These are phyloP conservation scores for Notechis scutatus DNA, from an alignment of 2,113 vertebrate species.

Conservation along the genomic window DNA sequence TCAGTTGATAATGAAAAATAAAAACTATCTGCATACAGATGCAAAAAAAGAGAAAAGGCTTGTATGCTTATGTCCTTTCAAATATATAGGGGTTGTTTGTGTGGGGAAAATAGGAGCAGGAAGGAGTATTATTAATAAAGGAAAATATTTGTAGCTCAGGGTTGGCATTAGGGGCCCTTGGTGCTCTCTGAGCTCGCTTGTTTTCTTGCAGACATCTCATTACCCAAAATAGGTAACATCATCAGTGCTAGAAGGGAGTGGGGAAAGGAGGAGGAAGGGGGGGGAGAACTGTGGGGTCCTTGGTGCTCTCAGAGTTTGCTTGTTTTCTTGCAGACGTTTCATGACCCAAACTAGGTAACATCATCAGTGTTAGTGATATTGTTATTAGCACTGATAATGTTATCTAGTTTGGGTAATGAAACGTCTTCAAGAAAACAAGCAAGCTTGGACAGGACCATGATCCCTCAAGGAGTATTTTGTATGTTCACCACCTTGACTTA, in stretches of 20 bases:
- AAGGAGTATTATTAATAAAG: neutral
- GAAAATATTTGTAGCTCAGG: neutral
- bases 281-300: too few species aligned
- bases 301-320: too few species aligned
- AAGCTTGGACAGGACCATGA: too few species aligned
- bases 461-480: too few species aligned
- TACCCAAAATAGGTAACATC: neutral
- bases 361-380: too few species aligned
- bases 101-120: neutral
- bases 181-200: neutral
- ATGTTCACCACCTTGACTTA: neutral
- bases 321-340: too few species aligned
- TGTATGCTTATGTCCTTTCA: neutral
- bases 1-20: neutral
- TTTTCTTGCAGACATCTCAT: neutral
- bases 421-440: too few species aligned
- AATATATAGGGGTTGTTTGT: neutral
- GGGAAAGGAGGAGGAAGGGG: too few species aligned
- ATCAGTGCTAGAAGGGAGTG: neutral
- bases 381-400: too few species aligned
- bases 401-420: too few species aligned
- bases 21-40: neutral
- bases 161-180: neutral
- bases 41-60: neutral
- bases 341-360: too few species aligned